Evolutionary conservation across 1,140 invertebrate species (phyloP).

Genomic region (Lepidostoma basale): DNA sequence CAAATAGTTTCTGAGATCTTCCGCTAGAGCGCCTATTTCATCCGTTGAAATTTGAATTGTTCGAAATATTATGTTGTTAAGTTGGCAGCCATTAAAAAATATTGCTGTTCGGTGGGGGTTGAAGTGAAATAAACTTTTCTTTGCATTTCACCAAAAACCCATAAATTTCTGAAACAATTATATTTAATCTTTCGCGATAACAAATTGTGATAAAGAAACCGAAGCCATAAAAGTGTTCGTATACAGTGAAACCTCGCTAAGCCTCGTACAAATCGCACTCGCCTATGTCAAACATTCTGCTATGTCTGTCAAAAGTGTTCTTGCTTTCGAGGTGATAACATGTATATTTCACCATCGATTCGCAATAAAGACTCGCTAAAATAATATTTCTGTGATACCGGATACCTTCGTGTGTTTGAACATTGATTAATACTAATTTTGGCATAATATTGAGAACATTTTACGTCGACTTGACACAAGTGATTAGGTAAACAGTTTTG

Average conservation of each 20-base stretch:
- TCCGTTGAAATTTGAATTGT: constrained; percentile 14
- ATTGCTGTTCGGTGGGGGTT: constrained; percentile 1
- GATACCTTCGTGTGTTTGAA: background rate
- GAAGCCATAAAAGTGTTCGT: background rate
- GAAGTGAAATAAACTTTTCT: background rate
- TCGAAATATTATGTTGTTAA: background rate
- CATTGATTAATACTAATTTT: background rate
- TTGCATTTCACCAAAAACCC: background rate
- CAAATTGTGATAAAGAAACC: background rate
- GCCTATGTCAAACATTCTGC: background rate
- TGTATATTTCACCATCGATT: constrained; percentile 13
- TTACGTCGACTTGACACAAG: constrained; percentile 4
- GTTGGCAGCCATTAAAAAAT: constrained; percentile 9
- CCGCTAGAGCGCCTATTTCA: background rate
- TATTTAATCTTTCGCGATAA: background rate
- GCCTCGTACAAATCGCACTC: background rate
- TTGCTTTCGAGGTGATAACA: constrained; percentile 27
- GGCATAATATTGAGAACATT: background rate
- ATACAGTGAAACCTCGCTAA: background rate
- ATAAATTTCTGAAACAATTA: background rate
- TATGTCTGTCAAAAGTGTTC: constrained; percentile 30
- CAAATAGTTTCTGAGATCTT: background rate
- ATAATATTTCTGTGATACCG: background rate
- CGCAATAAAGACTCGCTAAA: constrained; percentile 16
- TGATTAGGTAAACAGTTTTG: too few species aligned